Evolutionary conservation across 2,113 vertebrate genomes (phyloP).

Genomic region (Eonycteris spelaea): DNA sequence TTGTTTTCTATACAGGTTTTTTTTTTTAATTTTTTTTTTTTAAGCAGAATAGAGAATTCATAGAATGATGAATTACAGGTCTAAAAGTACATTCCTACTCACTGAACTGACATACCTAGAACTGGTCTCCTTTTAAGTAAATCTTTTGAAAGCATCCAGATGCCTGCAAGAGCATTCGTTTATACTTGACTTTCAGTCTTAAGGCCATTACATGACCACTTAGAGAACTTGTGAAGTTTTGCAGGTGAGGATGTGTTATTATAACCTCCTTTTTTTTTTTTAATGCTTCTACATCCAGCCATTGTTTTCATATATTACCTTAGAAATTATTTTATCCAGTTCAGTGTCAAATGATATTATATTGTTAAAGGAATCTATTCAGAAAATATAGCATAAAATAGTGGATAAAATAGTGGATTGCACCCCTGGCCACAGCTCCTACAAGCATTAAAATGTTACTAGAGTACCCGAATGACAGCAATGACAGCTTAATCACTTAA

Average conservation of each 20-base stretch:
- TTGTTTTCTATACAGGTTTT: not conserved
- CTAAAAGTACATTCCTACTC: not conserved
- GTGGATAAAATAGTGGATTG: slow-evolving; percentile 62
- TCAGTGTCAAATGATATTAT: slow-evolving; percentile 66
- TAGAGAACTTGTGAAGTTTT: slow-evolving; percentile 14
- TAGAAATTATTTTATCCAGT: slow-evolving; percentile 64
- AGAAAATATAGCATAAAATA: slow-evolving; percentile 62
- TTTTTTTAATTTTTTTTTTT: not conserved
- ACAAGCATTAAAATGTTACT: slow-evolving; percentile 74
- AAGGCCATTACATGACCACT: not conserved
- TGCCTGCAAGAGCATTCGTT: slow-evolving; percentile 1
- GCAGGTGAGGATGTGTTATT: not conserved
- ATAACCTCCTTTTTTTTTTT: not conserved
- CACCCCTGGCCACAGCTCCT: slow-evolving; percentile 30
- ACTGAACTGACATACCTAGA: not conserved
- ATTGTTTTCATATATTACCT: slow-evolving; percentile 65
- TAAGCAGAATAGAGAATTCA: not conserved
- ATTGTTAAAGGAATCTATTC: slow-evolving; percentile 47
- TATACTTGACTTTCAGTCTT: slow-evolving; percentile 42
- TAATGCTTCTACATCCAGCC: slow-evolving; percentile 49
- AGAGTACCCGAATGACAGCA: slow-evolving; percentile 67
- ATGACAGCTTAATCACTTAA: slow-evolving; percentile 80
- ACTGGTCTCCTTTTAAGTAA: slow-evolving; percentile 41
- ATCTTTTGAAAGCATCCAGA: slow-evolving; percentile 21
- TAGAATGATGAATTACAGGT: not conserved